These are phyloP conservation scores for Unio delphinus DNA, from an alignment of 2,888 invertebrate genomes.

Conservation along the genomic window DNA sequence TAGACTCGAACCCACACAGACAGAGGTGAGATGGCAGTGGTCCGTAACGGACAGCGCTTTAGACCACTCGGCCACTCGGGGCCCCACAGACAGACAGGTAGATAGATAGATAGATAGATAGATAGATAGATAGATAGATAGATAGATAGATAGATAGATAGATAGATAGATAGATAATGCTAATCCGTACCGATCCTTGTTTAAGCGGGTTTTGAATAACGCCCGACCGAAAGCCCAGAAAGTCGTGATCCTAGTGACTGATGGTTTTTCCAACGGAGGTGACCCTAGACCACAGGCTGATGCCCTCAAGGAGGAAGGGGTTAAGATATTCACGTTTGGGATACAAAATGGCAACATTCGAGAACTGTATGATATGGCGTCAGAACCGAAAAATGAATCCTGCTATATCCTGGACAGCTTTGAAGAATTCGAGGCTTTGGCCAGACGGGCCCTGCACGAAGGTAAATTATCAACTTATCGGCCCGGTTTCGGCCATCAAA, in stretches of 20 bases:
- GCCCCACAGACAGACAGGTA: too few relatives aligned
- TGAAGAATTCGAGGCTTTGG: constrained; percentile 80
- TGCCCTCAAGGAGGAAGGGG: constrained; percentile 72
- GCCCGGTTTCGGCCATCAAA: too few relatives aligned
- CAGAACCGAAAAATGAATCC: constrained; percentile 77
- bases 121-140: background rate
- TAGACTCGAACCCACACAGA: too few relatives aligned
- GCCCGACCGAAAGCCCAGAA: constrained; percentile 72
- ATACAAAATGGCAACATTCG: constrained; percentile 79
- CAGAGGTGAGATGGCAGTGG: too few relatives aligned
- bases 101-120: too few relatives aligned
- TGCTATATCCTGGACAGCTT: constrained; percentile 80
- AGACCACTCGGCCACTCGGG: too few relatives aligned
- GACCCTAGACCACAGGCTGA: constrained; percentile 78
- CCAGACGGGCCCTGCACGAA: constrained; percentile 79
- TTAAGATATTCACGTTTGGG: constrained; percentile 75
- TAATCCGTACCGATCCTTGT: background rate
- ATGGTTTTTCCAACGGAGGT: constrained; percentile 82
- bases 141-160: too few relatives aligned
- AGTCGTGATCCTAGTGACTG: constrained; percentile 80
- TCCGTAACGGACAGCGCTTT: too few relatives aligned
- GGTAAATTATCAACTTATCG: constrained; percentile 70
- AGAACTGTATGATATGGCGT: constrained; percentile 78
- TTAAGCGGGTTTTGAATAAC: constrained; percentile 63
- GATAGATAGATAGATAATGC: too few relatives aligned